A percentile compares a stretch with the other conserved stretches of the same genome.
Conservation (phyloP, 2,113 vertebrate genomes). For the Gymnorhina tibicen region DNA sequence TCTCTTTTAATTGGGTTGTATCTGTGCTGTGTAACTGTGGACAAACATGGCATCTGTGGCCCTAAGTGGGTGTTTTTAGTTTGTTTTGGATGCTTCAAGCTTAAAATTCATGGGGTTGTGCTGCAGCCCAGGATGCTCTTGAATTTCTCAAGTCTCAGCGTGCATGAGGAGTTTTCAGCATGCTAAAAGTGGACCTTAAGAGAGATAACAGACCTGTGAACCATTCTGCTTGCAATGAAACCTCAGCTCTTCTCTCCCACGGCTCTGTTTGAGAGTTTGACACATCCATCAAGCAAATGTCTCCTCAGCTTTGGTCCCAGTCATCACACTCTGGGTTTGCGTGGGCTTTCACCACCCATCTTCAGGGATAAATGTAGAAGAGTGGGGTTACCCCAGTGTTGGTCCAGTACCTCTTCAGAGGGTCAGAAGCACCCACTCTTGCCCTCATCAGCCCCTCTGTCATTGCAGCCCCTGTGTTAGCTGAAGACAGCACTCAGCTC, state of each 20-base stretch:
- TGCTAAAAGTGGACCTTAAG: not conserved
- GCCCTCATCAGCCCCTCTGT: not conserved
- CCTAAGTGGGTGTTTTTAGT: not conserved
- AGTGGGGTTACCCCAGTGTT: accelerated
- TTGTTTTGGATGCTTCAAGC: not conserved
- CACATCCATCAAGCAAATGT: not conserved
- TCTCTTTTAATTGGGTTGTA: not conserved
- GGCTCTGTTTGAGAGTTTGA: not conserved
- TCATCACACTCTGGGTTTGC: accelerated
- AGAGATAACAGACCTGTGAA: not conserved
- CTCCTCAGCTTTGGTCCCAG: not conserved
- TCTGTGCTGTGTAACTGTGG: not conserved
- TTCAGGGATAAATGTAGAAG: not conserved
- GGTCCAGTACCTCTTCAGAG: not conserved
- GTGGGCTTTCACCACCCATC: not conserved
- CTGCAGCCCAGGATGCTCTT: not conserved
- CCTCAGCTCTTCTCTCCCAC: not conserved
- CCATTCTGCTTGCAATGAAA: not conserved
- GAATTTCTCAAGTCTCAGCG: not conserved
- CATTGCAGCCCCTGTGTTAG: not conserved
- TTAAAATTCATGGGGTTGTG: not conserved
- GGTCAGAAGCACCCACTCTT: not conserved
- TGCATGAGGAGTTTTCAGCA: not conserved
- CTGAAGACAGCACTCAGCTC: not conserved
- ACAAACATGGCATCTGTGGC: not conserved